Evolutionary conservation across 2,888 invertebrate species (phyloP), one percentile per base, ranked within the genome.

Genomic region (Pyrrhia umbra): DNA sequence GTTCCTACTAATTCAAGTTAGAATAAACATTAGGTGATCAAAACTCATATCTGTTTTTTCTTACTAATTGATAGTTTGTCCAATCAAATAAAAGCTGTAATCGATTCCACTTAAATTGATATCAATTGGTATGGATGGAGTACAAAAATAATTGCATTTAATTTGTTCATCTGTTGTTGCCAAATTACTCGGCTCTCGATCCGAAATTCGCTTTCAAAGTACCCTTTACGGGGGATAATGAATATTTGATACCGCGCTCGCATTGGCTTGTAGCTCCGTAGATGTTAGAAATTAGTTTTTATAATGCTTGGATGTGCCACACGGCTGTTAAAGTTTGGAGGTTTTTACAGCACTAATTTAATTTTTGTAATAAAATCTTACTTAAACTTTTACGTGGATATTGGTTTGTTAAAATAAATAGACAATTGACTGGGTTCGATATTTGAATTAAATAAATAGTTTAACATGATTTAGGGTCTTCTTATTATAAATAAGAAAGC

Each of bases 231-330:
- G 79, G 83, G 85, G 91, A 91, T 92, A 92, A 92, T 92, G 92
- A 92, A 92, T 92, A 92, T 93, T 91, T 92, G 92, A 92, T 92
- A 90, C 87, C 86, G 86, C 85, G 82, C 80, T 82, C 84, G 85
- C 87, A 92, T 92, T 86, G 89, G 85, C 84, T 86, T 83, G 83
- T 77, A 75, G 76, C 61, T 62, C 18, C 49, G 10, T 39, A 4
- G 67, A 82, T 62, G 56, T 63, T 43, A 27, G 73, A 82, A 81
- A 15, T 55, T 45, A 47, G 67, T 15, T 55, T 66, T 49, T 27
- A 6, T 20, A 40, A 18, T 23, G 0, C 27, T 47, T 69, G 62
- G 85, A 83, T 77, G 66, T 55, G 83, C 70, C 39, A 70, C 42
- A n/a, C n/a, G n/a, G n/a, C 2, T n/a, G 34, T n/a, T 34, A 34